Percentiles rank a stretch among this genome's conserved stretches.
Evolutionary conservation across 2,888 invertebrate species (phyloP).

Genomic region (Caenorhabditis uteleia): DNA sequence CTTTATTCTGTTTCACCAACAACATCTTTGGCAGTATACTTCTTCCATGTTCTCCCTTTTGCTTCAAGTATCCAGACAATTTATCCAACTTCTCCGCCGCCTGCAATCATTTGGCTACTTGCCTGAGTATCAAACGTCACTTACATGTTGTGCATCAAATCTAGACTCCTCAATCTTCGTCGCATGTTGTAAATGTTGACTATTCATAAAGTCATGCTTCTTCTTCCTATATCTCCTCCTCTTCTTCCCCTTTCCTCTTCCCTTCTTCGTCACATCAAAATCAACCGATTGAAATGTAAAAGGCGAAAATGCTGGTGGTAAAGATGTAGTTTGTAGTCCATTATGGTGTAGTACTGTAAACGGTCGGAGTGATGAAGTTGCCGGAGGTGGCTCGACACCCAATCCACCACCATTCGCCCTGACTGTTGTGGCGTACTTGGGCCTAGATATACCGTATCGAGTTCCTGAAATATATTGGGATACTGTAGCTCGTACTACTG

Average conservation of each 20-base stretch:
- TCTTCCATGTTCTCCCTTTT: conserved; percentile 29
- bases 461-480: no score
- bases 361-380: no score
- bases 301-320: conserved; percentile 26
- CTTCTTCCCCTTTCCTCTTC: conserved; percentile 9
- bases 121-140: background rate
- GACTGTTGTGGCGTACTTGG: no score
- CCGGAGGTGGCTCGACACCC: no score
- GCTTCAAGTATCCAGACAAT: conserved; percentile 26
- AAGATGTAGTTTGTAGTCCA: conserved; percentile 18
- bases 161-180: conserved; percentile 19
- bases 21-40: conserved; percentile 24
- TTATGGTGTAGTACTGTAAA: no score
- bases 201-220: conserved; percentile 23
- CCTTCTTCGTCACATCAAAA: conserved; percentile 16
- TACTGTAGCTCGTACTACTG: no score
- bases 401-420: no score
- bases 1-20: conserved; percentile 36
- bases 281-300: conserved; percentile 27
- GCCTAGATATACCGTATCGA: no score
- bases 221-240: conserved; percentile 20
- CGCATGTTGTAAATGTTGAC: conserved; percentile 21
- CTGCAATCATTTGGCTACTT: conserved; percentile 6
- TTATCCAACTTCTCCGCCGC: conserved; percentile 23
- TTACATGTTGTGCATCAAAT: conserved; percentile 29